Evolutionary conservation across 2,797 vertebrate species (phyloP).

Genomic region (Salarias fasciatus): DNA sequence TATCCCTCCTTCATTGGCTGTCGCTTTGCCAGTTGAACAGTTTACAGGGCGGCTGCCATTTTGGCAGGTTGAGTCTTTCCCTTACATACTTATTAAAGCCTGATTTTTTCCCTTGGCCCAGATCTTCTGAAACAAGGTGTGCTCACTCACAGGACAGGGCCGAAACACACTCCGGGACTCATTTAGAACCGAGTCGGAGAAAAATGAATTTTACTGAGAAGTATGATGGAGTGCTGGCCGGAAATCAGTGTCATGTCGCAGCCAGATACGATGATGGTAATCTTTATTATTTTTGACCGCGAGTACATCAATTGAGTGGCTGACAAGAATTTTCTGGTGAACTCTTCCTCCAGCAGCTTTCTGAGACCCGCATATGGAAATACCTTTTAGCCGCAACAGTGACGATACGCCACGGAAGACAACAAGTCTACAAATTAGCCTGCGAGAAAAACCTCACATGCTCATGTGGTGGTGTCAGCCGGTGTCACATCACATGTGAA

Average conservation of each 20-base stretch:
- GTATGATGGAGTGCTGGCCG: constrained; percentile 39
- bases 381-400: constrained; percentile 34
- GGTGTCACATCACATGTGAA: constrained; percentile 45
- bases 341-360: constrained; percentile 1
- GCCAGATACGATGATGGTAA: constrained; percentile 65
- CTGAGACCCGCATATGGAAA: constrained; percentile 31
- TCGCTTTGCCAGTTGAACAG: constrained; percentile 57
- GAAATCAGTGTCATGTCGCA: constrained; percentile 58
- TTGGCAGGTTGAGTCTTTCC: constrained; percentile 66
- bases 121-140: constrained; percentile 64
- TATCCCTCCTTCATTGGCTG: constrained; percentile 51
- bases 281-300: constrained; percentile 61
- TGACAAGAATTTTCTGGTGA: constrained; percentile 30
- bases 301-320: constrained; percentile 57
- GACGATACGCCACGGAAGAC: constrained; percentile 27
- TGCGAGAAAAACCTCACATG: constrained; percentile 40
- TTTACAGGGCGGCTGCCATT: constrained; percentile 64
- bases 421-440: constrained; percentile 49
- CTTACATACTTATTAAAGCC: constrained; percentile 63
- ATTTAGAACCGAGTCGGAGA: constrained; percentile 41
- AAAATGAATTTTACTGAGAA: constrained; percentile 25
- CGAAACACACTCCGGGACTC: constrained; percentile 40
- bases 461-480: constrained; percentile 52
- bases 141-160: constrained; percentile 37
- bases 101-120: constrained; percentile 50